Conservation (phyloP, 2,797 vertebrate genomes). For the Pangasius krempfi region DNA sequence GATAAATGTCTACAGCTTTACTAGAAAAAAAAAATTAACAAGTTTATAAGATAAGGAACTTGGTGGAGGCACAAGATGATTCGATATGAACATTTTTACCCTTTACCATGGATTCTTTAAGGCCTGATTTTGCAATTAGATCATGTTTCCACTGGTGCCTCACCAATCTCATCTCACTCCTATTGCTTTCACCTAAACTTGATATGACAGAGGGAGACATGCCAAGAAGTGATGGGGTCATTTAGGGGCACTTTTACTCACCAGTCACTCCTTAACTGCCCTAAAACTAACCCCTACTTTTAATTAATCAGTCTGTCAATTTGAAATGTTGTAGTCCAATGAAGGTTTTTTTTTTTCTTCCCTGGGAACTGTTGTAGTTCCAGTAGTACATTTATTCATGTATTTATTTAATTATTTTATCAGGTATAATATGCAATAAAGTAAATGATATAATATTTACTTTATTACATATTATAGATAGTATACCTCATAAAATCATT, state of each 20-base stretch:
- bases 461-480: too few relatives aligned
- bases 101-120: conserved; percentile 61
- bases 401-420: not conserved
- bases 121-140: conserved; percentile 70
- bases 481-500: too few relatives aligned
- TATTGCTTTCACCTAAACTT: conserved; percentile 66
- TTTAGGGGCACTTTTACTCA: conserved; percentile 48
- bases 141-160: conserved; percentile 73
- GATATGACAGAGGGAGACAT: conserved; percentile 67
- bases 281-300: not conserved
- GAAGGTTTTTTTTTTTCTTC: not conserved
- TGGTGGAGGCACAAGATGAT: not conserved
- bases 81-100: not conserved
- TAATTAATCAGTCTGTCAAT: not conserved
- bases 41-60: not conserved
- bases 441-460: too few relatives aligned
- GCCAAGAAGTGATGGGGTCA: conserved; percentile 45
- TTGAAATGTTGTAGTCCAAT: not conserved
- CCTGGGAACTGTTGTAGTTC: not conserved
- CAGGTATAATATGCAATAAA: not conserved
- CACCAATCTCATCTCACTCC: conserved; percentile 60
- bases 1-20: not conserved
- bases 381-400: not conserved
- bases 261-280: conserved; percentile 31
- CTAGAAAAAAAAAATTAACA: not conserved